Base-by-base conservation (phyloP, 2,888 invertebrate species). In the Cistogaster globosa region DNA sequence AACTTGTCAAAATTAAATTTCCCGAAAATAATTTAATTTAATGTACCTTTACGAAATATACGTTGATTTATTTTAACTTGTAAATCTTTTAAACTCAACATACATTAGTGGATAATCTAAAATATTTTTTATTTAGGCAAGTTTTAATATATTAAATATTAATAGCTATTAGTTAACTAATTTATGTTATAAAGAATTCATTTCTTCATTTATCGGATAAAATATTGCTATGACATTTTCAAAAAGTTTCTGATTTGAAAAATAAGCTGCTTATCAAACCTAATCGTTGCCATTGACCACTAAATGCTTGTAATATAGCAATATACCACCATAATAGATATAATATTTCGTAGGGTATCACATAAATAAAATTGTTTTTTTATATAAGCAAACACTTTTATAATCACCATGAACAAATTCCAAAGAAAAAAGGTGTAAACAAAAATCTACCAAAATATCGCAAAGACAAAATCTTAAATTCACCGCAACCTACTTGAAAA, bases 361-460 rank as follows among this genome's bases (percentile, higher is more conserved):
- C 16, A 78, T 48, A 48, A 26, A 62, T 12, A 69, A 48, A 38
- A 48, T 38, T 12, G 12, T 11, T 42, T 57, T 14, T 36, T 42
- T 57, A 32, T 51, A 32, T 14, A 36, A 26, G 4, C 9, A 45
- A 38, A 36, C 11, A 20, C 20, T 60, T 36, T 58, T 45, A 48
- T 76, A 67, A 67, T 45, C 57, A 58, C 48, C 58, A 42, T n/a
- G 32, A 68, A 69, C n/a, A 62, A 67, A 75, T 68, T 68, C 81
- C 45, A 36, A 60, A 22, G 65, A 77, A 77, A 77, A 22, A 77
- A 71, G 67, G 67, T 83, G 76, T 65, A 58, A 65, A 77, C 58
- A 48, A 58, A 48, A n/a, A 62, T 12, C 22, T 9, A 67, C 18
- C 12, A 12, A 36, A 53, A 42, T 22, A 51, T 16, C 2, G 36